phyloP scores from a whole-genome alignment of 1,140 invertebrate species.

The Trichonephila clavata region DNA sequence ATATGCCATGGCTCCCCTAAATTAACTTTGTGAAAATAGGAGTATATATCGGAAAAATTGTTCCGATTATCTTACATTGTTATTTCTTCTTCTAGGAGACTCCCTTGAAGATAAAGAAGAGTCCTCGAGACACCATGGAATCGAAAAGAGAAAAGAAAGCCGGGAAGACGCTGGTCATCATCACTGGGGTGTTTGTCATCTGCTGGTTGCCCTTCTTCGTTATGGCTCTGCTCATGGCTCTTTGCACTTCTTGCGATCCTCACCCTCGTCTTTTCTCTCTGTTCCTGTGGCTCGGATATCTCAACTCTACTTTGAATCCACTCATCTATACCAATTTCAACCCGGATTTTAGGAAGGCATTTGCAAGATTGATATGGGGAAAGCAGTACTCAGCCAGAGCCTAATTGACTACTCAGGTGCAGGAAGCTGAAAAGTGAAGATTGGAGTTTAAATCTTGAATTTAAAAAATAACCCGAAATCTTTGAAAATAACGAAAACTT shows the following conservation, averaged over 20 bases:
- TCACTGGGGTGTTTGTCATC: constrained; percentile 95
- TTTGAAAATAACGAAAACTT: too few species aligned
- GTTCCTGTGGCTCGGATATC: constrained; percentile 94
- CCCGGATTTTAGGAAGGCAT: constrained; percentile 76
- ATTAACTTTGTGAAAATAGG: too few species aligned
- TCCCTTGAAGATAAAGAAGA: constrained; percentile 73
- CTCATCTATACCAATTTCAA: constrained; percentile 89
- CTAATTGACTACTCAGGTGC: background rate
- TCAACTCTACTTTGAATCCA: constrained; percentile 94
- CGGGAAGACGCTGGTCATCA: constrained; percentile 94
- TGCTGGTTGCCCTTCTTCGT: constrained; percentile 98
- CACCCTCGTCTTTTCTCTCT: constrained; percentile 89
- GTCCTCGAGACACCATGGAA: constrained; percentile 88
- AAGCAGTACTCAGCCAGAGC: background rate
- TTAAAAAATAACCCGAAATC: too few species aligned
- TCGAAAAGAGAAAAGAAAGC: constrained; percentile 93
- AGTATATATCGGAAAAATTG: too few species aligned
- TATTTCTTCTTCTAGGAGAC: background rate
- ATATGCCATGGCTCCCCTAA: too few species aligned
- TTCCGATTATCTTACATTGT: too few species aligned
- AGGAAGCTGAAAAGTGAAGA: too few species aligned
- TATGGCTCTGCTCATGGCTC: constrained; percentile 92
- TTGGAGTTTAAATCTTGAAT: too few species aligned
- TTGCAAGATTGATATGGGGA: constrained; percentile 65
- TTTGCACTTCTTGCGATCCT: constrained; percentile 88